These are phyloP conservation scores for Mungos mungo DNA, from an alignment of 2,113 vertebrate species.

Conservation along the genomic window DNA sequence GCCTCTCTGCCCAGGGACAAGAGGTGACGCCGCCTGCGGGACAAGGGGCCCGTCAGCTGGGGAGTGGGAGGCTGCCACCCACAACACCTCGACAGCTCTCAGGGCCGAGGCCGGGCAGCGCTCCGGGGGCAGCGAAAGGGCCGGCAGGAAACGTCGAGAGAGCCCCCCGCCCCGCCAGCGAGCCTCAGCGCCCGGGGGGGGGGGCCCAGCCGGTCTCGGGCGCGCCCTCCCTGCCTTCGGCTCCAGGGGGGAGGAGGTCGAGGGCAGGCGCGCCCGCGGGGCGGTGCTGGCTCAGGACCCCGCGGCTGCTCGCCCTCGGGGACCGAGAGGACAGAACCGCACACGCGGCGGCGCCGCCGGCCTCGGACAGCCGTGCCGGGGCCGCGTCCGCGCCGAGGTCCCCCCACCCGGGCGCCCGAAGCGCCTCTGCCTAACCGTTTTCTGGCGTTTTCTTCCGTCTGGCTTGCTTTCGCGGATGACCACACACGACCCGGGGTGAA, in stretches of 20 bases:
- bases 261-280: accelerated
- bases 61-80: not conserved
- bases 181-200: no score
- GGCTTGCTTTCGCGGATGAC: not conserved
- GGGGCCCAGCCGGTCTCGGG: not conserved
- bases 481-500: not conserved
- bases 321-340: not conserved
- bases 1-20: not conserved
- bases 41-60: not conserved
- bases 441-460: not conserved
- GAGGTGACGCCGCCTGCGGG: not conserved
- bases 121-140: no score
- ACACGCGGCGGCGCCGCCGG: not conserved
- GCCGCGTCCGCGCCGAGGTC: not conserved
- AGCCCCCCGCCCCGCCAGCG: accelerated
- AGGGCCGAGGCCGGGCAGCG: not conserved
- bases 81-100: no score
- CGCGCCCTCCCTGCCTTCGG: accelerated
- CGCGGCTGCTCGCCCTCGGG: not conserved
- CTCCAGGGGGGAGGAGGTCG: not conserved
- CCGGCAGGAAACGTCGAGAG: accelerated
- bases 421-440: not conserved
- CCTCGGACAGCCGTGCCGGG: not conserved
- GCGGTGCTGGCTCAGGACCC: not conserved
- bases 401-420: not conserved